Evolutionary conservation across 2,888 invertebrate species (phyloP).

Genomic region (Apodemia mormo): DNA sequence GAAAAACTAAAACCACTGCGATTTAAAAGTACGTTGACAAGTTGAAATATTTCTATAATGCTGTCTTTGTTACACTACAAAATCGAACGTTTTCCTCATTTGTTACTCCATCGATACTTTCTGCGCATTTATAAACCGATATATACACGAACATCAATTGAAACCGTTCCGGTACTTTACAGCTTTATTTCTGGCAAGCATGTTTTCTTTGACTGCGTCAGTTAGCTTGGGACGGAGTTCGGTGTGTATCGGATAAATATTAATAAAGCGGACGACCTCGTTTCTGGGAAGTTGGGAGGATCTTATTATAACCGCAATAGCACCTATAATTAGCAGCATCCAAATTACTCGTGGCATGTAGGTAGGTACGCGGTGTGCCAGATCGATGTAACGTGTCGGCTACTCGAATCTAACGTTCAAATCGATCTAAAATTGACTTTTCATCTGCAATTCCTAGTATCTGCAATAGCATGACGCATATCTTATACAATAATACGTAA

Average conservation of each 20-base stretch:
- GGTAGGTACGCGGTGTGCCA: conserved; percentile 62
- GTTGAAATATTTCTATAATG: neutral
- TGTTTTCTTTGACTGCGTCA: conserved; percentile 81
- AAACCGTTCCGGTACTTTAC: conserved; percentile 78
- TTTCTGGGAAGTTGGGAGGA: conserved; percentile 80
- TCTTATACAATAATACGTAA: neutral
- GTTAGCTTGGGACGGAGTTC: conserved; percentile 72
- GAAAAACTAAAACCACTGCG: too few species aligned
- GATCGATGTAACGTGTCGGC: conserved; percentile 67
- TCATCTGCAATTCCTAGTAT: conserved; percentile 40
- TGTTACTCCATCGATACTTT: conserved; percentile 62
- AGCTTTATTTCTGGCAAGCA: conserved; percentile 77
- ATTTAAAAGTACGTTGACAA: neutral
- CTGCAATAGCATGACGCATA: conserved; percentile 33
- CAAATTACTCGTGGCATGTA: conserved; percentile 71
- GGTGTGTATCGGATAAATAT: conserved; percentile 80
- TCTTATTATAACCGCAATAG: conserved; percentile 82
- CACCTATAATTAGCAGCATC: conserved; percentile 80
- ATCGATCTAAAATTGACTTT: conserved; percentile 54
- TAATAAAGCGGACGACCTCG: conserved; percentile 80
- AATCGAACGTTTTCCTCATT: conserved; percentile 59
- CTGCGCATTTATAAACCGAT: conserved; percentile 69
- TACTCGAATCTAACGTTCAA: conserved; percentile 55
- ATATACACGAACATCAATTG: conserved; percentile 74
- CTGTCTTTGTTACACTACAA: conserved; percentile 29